Evolutionary conservation across 2,888 invertebrate species (phyloP).

Genomic region (Pterostichus madidus): DNA sequence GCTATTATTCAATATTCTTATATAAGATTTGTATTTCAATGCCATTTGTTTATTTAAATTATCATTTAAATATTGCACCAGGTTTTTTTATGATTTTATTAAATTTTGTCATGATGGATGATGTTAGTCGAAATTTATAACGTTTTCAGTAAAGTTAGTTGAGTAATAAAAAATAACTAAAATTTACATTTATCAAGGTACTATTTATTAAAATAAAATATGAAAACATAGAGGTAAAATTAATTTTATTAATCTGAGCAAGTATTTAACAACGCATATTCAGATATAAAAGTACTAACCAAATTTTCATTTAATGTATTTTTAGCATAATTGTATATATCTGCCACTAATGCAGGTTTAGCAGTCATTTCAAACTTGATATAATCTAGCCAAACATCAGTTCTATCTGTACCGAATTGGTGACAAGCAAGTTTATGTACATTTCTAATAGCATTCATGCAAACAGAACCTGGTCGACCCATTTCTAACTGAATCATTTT

Average conservation of each 20-base stretch:
- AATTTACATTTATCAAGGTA: too few relatives aligned
- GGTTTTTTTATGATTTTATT: too few relatives aligned
- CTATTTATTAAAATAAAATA: too few relatives aligned
- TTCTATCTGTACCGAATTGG: constrained; percentile 83
- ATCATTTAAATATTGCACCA: too few relatives aligned
- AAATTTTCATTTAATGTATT: constrained; percentile 61
- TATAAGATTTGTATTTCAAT: too few relatives aligned
- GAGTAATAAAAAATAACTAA: too few relatives aligned
- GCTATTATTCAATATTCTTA: too few relatives aligned
- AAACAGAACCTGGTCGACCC: constrained; percentile 73
- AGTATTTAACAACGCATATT: constrained; percentile 59
- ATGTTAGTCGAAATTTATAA: too few relatives aligned
- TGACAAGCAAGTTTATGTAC: constrained; percentile 82
- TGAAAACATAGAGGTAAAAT: too few relatives aligned
- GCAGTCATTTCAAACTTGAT: constrained; percentile 79
- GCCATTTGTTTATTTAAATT: too few relatives aligned
- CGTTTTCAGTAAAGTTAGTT: too few relatives aligned
- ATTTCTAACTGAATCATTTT: constrained; percentile 78
- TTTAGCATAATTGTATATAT: constrained; percentile 60
- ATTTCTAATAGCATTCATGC: constrained; percentile 78
- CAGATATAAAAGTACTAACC: constrained; percentile 48
- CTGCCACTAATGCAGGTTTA: constrained; percentile 33
- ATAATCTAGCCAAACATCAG: constrained; percentile 87
- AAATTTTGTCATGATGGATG: too few relatives aligned
- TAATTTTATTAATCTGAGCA: constrained; percentile 25